These are phyloP conservation scores for Mesocentrotus franciscanus DNA, from an alignment of 53 echinoderm and acorn worm species.

Conservation along the genomic window DNA sequence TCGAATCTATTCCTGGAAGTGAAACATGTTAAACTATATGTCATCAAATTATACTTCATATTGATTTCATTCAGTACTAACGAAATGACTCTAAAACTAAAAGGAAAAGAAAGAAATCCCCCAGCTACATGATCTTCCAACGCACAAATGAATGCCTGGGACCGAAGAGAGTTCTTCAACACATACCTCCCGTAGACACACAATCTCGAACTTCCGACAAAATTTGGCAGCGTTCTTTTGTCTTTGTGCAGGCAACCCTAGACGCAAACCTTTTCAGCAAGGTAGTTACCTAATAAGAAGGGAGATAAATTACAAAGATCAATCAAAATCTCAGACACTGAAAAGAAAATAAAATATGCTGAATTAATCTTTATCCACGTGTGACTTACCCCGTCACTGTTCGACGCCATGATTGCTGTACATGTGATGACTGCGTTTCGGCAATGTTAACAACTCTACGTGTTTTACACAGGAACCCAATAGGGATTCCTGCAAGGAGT, in stretches of 20 bases:
- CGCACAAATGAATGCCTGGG: slow-evolving; percentile 42
- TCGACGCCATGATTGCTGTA: slow-evolving; percentile 66
- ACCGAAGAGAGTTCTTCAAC: not conserved
- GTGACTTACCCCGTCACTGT: slow-evolving; percentile 72
- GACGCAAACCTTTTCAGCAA: slow-evolving; percentile 81
- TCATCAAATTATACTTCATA: too few species aligned
- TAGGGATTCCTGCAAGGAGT: too few species aligned
- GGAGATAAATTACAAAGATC: slow-evolving; percentile 30
- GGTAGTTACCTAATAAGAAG: slow-evolving; percentile 60
- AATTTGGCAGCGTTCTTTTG: slow-evolving; percentile 78
- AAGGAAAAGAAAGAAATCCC: too few species aligned
- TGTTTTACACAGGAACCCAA: not conserved
- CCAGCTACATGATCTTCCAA: not conserved
- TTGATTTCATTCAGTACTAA: too few species aligned
- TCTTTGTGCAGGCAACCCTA: slow-evolving; percentile 78
- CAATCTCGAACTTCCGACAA: slow-evolving; percentile 53
- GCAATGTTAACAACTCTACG: not conserved
- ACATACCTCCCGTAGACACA: slow-evolving; percentile 54
- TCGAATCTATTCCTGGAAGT: not conserved
- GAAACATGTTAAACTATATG: not conserved
- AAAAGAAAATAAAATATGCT: not conserved
- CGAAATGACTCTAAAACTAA: too few species aligned
- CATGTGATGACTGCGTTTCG: too few species aligned
- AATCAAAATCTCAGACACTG: not conserved
- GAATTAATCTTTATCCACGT: slow-evolving; percentile 66